phyloP scores from a whole-genome alignment of 2,797 vertebrate species.

The Philypnodon macrostomus region DNA sequence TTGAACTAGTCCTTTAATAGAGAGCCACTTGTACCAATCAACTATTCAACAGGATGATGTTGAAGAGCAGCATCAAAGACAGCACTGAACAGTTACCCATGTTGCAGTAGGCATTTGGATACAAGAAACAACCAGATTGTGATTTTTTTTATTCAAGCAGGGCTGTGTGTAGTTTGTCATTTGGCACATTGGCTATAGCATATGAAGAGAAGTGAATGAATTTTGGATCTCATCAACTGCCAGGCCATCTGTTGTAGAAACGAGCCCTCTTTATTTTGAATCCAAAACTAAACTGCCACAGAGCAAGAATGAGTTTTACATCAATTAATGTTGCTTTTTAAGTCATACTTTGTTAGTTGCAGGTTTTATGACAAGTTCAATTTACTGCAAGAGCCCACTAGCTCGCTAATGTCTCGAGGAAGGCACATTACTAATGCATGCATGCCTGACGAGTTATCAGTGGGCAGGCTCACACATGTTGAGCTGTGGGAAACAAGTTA shows the following conservation, averaged over 20 bases:
- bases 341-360: background rate
- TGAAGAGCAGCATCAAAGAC: slow-evolving; percentile 2
- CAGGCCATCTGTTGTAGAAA: slow-evolving; percentile 54
- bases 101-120: background rate
- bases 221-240: slow-evolving; percentile 32
- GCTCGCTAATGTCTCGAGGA: background rate
- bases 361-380: slow-evolving; percentile 5
- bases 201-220: slow-evolving; percentile 56
- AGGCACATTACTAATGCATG: slow-evolving; percentile 1
- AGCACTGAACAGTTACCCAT: background rate
- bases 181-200: slow-evolving; percentile 16
- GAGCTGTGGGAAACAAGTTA: slow-evolving; percentile 10
- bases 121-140: no score
- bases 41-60: slow-evolving; percentile 1
- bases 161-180: background rate
- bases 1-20: background rate
- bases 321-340: no score
- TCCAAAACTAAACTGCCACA: slow-evolving; percentile 36
- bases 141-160: background rate
- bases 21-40: slow-evolving; percentile 2
- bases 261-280: slow-evolving; percentile 39
- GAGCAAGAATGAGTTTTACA: slow-evolving; percentile 10
- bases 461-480: slow-evolving; percentile 26
- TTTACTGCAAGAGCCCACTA: background rate
- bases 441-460: slow-evolving; percentile 6